Evolutionary conservation across 2,113 vertebrate species (phyloP).

Genomic region (Peromyscus californicus): DNA sequence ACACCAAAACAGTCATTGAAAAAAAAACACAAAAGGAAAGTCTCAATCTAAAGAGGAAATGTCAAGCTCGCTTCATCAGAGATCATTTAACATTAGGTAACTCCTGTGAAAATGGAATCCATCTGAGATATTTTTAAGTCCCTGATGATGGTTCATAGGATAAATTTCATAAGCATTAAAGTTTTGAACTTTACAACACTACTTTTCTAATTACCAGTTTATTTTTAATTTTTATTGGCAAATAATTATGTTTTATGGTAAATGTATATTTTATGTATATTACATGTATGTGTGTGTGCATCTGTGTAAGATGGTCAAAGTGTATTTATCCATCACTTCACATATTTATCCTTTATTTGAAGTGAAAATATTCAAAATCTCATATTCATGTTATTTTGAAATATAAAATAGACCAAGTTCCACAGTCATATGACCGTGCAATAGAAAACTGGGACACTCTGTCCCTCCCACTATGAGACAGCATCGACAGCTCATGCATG

Average conservation of each 20-base stretch:
- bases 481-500: no score
- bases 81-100: background rate
- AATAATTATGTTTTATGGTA: background rate
- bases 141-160: background rate
- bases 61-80: constrained; percentile 8
- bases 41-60: background rate
- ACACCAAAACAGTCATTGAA: background rate
- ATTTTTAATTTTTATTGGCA: background rate
- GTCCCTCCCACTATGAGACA: background rate
- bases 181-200: background rate
- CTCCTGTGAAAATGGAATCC: background rate
- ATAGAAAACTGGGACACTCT: background rate
- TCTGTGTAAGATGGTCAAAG: background rate
- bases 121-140: background rate
- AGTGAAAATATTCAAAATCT: background rate
- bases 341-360: background rate
- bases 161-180: background rate
- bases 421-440: background rate
- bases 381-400: background rate
- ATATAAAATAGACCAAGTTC: background rate
- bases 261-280: background rate
- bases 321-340: background rate
- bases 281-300: no score
- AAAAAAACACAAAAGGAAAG: constrained; percentile 31
- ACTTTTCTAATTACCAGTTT: background rate